Evolutionary conservation across 2,888 invertebrate species (phyloP), one percentile per base, ranked within the genome.

Genomic region (Nysson spinosus): DNA sequence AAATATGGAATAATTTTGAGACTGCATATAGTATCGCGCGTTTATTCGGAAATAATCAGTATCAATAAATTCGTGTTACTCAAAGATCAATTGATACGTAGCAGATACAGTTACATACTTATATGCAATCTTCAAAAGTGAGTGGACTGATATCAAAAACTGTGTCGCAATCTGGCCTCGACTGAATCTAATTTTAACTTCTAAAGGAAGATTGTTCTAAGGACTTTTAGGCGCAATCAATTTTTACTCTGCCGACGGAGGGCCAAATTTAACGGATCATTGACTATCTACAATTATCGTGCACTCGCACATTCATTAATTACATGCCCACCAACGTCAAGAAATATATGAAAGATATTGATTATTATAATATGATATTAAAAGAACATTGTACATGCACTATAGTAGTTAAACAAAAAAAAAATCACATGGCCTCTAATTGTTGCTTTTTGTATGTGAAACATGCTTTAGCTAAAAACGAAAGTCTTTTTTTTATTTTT

Each of bases 371-470:
- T 77, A 62, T 44, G 52, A 72, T 78, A 80, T 72, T 71, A 65
- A 77, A 69, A 72, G 20, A 80, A 78, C 76, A 81, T 82, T 79
- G 78, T 81, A 83, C 77, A 83, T 85, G 83, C 83, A 84, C 84
- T 77, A 75, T 79, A 80, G 82, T 84, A 83, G 81, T 80, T 80
- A 71, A 80, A 74, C 75, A 80, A 67, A 50, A 42, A 30, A 37
- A 32, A 62, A 55, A 50, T 80, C 83, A 82, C 83, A 85, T 80
- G 86, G 86, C 86, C 86, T 86, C 85, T 84, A 82, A 85, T 79
- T 78, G 85, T 85, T 86, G 86, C 86, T 86, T 85, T 85, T 84
- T 85, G 83, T 86, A 85, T 79, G 84, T 85, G 78, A 82, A 77
- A 83, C 76, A 81, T 84, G 85, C 85, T 85, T 84, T 82, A 75